phyloP scores from a whole-genome alignment of 2,888 invertebrate species.

The Sarcophaga variegata region DNA sequence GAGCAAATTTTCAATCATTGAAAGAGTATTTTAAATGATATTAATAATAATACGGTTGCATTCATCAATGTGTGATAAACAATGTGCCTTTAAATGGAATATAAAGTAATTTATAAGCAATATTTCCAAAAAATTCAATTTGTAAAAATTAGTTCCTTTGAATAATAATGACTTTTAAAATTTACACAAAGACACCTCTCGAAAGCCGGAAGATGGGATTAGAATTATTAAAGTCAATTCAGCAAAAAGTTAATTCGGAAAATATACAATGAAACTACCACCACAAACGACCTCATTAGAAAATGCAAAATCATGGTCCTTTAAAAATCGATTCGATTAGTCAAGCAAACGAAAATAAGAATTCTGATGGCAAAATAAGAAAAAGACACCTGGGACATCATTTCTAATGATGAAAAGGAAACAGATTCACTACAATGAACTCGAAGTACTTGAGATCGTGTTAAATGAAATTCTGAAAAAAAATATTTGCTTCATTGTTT shows the following conservation, averaged over 20 bases:
- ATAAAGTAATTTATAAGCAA: conserved; percentile 14
- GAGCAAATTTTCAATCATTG: too few species aligned
- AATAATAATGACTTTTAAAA: conserved; percentile 59
- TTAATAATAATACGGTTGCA: conserved; percentile 39
- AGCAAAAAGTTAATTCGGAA: conserved; percentile 79
- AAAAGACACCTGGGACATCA: neutral
- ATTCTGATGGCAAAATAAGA: conserved; percentile 25
- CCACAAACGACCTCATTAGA: neutral
- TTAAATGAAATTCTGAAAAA: conserved; percentile 78
- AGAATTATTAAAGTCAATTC: conserved; percentile 76
- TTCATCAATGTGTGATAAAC: conserved; percentile 31
- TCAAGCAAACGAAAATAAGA: conserved; percentile 48
- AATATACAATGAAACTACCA: conserved; percentile 58
- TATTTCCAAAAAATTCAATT: conserved; percentile 9
- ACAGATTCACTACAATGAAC: conserved; percentile 36
- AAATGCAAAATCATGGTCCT: conserved; percentile 53
- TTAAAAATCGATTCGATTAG: conserved; percentile 54
- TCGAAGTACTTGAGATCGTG: conserved; percentile 68
- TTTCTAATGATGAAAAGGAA: conserved; percentile 1
- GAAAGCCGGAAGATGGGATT: conserved; percentile 71
- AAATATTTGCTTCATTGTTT: conserved; percentile 70
- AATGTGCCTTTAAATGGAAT: conserved; percentile 5
- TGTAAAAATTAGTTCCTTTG: conserved; percentile 50
- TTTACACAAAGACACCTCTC: conserved; percentile 27
- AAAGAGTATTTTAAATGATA: neutral